Evolutionary conservation across 1,140 invertebrate genomes (phyloP).

Genomic region (Macrosteles quadrilineatus): DNA sequence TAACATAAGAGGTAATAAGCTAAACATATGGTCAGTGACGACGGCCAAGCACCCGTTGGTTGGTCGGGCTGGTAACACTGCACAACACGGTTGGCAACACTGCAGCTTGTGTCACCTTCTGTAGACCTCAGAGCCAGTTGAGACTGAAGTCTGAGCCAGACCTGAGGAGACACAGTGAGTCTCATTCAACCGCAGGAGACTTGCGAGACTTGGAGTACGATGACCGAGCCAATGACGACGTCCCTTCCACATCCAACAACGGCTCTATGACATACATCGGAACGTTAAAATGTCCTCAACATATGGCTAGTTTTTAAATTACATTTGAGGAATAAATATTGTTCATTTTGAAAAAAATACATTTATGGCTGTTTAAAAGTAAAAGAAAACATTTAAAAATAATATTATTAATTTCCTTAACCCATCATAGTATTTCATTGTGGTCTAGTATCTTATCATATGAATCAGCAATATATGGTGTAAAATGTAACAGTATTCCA

Average conservation of each 20-base stretch:
- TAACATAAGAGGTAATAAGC: no score
- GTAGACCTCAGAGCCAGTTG: constrained; percentile 34
- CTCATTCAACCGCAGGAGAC: constrained; percentile 40
- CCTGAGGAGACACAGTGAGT: constrained; percentile 35
- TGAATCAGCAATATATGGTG: no score
- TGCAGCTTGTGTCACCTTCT: constrained; percentile 25
- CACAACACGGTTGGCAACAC: constrained; percentile 17
- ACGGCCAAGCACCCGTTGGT: not conserved
- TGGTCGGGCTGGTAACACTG: not conserved
- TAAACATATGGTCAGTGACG: no score
- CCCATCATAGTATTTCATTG: no score
- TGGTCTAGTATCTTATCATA: no score
- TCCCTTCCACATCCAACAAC: constrained; percentile 46
- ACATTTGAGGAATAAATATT: constrained; percentile 6
- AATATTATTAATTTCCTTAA: no score
- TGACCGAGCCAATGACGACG: constrained; percentile 47
- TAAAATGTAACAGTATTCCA: no score
- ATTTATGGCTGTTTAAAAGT: constrained; percentile 33
- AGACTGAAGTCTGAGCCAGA: constrained; percentile 33
- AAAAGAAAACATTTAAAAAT: no score
- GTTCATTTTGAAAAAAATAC: constrained; percentile 5
- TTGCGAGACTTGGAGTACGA: constrained; percentile 48
- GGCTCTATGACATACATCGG: constrained; percentile 39
- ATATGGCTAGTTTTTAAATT: constrained; percentile 31
- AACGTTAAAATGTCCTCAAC: not conserved